These are phyloP conservation scores for Tauraco hartlaubi DNA, from an alignment of 2,797 vertebrate genomes.

Conservation along the genomic window DNA sequence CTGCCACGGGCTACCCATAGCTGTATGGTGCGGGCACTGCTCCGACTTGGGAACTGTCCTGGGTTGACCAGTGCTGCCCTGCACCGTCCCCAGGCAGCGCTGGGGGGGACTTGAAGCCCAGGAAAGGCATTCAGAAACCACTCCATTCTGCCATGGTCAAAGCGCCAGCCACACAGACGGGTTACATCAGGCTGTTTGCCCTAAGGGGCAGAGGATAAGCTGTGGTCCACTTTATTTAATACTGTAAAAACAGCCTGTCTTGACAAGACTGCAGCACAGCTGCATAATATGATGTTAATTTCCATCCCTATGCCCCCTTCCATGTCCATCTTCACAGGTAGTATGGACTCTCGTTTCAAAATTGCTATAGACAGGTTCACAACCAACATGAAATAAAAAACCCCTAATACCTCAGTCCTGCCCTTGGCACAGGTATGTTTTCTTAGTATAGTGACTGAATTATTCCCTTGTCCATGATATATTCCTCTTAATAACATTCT, in stretches of 20 bases:
- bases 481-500: conserved; percentile 10
- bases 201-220: not conserved
- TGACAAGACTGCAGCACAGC: not conserved
- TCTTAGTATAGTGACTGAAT: not conserved
- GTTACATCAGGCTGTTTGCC: not conserved
- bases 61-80: not conserved
- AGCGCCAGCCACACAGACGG: not conserved
- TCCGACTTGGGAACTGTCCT: not conserved
- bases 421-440: not conserved
- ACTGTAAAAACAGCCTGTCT: not conserved
- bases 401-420: not conserved
- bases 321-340: not conserved
- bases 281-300: not conserved
- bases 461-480: not conserved
- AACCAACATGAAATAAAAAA: not conserved
- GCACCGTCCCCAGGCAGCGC: fast-evolving
- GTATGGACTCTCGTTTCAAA: not conserved
- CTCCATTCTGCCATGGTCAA: fast-evolving
- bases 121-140: not conserved
- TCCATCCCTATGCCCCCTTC: fast-evolving
- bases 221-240: not conserved
- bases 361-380: not conserved
- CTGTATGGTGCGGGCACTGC: too few species aligned
- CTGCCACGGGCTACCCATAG: not conserved
- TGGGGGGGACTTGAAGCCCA: not conserved